Percentiles rank a stretch among this genome's conserved stretches.
Conservation (phyloP, 2,888 invertebrate species). For the Caenorhabditis japonica region DNA sequence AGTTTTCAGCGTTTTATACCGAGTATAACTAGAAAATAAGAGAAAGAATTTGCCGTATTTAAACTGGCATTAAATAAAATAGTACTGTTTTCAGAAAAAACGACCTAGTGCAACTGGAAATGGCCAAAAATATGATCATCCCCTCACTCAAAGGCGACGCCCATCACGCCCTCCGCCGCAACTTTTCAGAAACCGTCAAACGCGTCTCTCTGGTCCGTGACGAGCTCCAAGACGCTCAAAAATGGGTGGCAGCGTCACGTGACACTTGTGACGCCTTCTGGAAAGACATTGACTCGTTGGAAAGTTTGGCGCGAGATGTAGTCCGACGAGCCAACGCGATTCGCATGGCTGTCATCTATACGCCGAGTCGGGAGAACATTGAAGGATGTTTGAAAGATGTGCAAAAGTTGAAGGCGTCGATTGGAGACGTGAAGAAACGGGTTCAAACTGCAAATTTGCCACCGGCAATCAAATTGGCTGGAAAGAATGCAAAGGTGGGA, state of each 20-base stretch:
- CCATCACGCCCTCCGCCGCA: conserved; percentile 70
- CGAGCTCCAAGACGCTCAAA: conserved; percentile 37
- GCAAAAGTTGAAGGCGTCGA: conserved; percentile 17
- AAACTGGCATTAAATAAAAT: not conserved
- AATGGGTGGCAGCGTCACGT: conserved; percentile 38
- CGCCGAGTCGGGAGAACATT: conserved; percentile 66
- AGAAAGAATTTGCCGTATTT: not conserved
- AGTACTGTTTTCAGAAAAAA: conserved; percentile 39
- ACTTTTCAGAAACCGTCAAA: conserved; percentile 70
- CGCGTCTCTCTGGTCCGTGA: conserved; percentile 66
- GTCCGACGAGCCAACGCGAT: conserved; percentile 60
- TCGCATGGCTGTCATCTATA: conserved; percentile 75
- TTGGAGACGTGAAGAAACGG: conserved; percentile 45
- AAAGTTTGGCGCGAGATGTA: conserved; percentile 73
- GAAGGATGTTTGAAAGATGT: conserved; percentile 24
- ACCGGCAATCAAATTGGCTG: conserved; percentile 52
- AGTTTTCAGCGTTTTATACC: too few relatives aligned
- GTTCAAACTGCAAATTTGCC: conserved; percentile 53
- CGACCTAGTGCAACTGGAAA: conserved; percentile 59
- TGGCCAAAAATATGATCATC: conserved; percentile 72
- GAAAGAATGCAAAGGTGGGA: conserved; percentile 47
- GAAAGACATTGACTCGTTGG: conserved; percentile 74
- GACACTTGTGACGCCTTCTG: conserved; percentile 67
- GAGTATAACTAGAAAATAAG: too few relatives aligned
- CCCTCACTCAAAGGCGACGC: conserved; percentile 64